Base-by-base conservation (phyloP, 2,797 vertebrate species). In the Lycodopsis pacificus region DNA sequence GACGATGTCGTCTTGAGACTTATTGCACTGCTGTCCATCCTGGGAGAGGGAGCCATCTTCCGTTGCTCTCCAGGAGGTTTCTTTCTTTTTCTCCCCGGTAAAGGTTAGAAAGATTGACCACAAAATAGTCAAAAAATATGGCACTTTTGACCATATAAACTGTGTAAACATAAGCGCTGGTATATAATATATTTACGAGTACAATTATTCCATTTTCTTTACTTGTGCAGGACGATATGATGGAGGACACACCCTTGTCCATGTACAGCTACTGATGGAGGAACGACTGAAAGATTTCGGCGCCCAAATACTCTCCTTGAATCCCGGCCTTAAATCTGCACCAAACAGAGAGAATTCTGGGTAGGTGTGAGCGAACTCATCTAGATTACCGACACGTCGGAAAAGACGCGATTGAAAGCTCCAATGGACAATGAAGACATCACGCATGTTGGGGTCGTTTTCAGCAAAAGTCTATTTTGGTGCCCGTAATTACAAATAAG, bases 181-280 rank as follows among this genome's bases (percentile, higher is more conserved):
- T 13, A 46, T 59, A 11, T 48, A 40, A 9, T 42, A 7, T 7
- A n/a, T 32, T 46, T 5, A 69, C 20, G 3, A 42, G 57, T 22
- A 34, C 57, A 63, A 73, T 40, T 15, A 36, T 56, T 72, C 49
- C 14, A 69, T 67, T 53, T 27, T 82, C 4, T 10, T 59, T 25
- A 83, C 48, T 71, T 67, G 27, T 89, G 66, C 76, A 97, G 97
- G 97, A 97, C 57, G 97, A 97, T 64, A 97, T 97, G 96, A 96
- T 97, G 97, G 97, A 98, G 85, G 96, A 97, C 88, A 96, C 97
- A 0, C 97, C 97, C 17, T 93, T 98, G 87, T 97, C 97, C 75
- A 96, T 97, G 95, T 97, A 97, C 95, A 97, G 93, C 95, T 98
- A 97, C 92, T 98, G 95, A 96, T 69, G 71, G 79, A 89, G 73